Conservation (phyloP, 2,113 vertebrate species). For the Tetrax tetrax region DNA sequence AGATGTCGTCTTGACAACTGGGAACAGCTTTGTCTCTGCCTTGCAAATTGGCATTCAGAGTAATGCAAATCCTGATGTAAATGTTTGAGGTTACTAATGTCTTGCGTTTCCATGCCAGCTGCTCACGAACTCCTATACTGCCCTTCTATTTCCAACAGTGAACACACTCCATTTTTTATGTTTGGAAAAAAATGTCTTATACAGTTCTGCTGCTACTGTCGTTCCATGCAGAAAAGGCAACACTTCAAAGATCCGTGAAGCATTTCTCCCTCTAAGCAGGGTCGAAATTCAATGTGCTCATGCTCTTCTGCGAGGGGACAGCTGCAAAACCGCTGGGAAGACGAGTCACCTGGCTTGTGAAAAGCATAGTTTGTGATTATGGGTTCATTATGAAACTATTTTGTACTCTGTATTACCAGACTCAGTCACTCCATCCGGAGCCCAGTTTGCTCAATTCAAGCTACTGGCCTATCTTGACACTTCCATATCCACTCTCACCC, state of each 20-base stretch:
- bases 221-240: background rate
- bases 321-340: background rate
- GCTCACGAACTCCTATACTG: background rate
- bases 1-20: background rate
- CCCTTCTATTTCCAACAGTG: background rate
- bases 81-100: background rate
- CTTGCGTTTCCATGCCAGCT: background rate
- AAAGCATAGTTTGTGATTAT: background rate
- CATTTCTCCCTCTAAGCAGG: background rate
- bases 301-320: background rate
- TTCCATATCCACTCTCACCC: background rate
- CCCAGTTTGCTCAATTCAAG: background rate
- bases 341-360: background rate
- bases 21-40: background rate
- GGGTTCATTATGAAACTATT: background rate
- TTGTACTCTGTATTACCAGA: background rate
- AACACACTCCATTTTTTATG: background rate
- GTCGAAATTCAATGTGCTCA: background rate
- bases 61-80: conserved; percentile 1
- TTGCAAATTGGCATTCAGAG: background rate
- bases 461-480: background rate
- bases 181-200: background rate
- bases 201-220: background rate
- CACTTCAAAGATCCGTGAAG: background rate
- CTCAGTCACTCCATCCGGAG: background rate